Evolutionary conservation across 2,113 vertebrate species (phyloP).

Genomic region (Apistogramma diplotaenia): DNA sequence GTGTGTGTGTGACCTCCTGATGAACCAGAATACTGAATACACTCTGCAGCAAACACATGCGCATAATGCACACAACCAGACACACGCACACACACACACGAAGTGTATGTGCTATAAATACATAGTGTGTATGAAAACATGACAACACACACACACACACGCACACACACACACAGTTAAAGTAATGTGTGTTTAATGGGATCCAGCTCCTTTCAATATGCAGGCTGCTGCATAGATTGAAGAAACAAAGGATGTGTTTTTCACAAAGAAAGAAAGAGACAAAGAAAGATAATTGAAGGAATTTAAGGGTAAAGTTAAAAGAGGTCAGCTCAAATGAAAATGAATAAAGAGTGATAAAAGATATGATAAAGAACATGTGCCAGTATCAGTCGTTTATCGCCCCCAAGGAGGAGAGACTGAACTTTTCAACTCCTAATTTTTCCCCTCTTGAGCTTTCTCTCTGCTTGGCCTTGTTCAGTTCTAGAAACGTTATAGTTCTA

Average conservation of each 20-base stretch:
- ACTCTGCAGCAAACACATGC: constrained; percentile 1
- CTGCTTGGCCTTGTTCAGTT: not conserved
- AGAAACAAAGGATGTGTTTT: constrained; percentile 13
- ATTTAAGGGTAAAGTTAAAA: not conserved
- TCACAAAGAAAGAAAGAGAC: not conserved
- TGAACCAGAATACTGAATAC: constrained; percentile 40
- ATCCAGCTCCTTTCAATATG: constrained; percentile 53
- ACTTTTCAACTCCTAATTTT: constrained; percentile 88
- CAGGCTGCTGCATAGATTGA: constrained; percentile 55
- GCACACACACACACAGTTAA: constrained; percentile 20
- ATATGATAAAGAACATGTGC: constrained; percentile 47
- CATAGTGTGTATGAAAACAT: constrained; percentile 42
- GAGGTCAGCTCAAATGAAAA: constrained; percentile 4
- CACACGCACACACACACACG: not conserved
- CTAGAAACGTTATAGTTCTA: not conserved
- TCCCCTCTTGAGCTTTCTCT: not conserved
- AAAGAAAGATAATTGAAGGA: not conserved
- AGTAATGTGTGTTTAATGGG: constrained; percentile 58
- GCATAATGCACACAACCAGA: not conserved
- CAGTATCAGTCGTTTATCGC: constrained; percentile 63
- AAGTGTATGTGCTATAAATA: constrained; percentile 23
- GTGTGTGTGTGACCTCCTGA: constrained; percentile 22
- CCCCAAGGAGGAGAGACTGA: constrained; percentile 86
- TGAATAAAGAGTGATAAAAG: constrained; percentile 12
- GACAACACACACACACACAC: not conserved